phyloP scores from a whole-genome alignment of 2,113 vertebrate species.

The Arizona elegans region DNA sequence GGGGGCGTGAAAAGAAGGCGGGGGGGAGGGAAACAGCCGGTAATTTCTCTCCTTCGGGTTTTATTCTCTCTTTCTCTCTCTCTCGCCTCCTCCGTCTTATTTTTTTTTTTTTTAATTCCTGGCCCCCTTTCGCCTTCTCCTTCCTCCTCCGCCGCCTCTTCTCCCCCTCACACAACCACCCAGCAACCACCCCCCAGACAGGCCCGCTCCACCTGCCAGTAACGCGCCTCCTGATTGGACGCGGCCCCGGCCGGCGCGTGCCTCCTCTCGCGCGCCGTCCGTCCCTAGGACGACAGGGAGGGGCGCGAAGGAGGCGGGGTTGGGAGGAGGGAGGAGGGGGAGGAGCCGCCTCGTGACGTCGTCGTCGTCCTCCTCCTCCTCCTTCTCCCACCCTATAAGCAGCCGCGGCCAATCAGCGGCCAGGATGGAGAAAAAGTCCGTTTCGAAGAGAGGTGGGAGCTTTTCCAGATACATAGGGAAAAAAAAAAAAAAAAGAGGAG shows the following conservation, averaged over 20 bases:
- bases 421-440: slow-evolving; percentile 60
- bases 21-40: no score
- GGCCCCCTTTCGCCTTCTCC: no score
- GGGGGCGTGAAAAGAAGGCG: not conserved
- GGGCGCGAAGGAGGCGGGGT: not conserved
- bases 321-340: not conserved
- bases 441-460: slow-evolving; percentile 32
- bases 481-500: not conserved
- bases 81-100: not conserved
- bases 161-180: slow-evolving; percentile 54
- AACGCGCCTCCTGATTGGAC: slow-evolving; percentile 64
- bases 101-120: no score
- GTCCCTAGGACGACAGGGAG: no score
- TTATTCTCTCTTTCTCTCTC: no score
- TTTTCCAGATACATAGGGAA: not conserved
- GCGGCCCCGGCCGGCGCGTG: rapidly evolving
- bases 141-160: no score
- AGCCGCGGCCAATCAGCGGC: slow-evolving; percentile 55
- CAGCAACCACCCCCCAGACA: slow-evolving; percentile 47
- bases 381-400: no score
- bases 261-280: no score
- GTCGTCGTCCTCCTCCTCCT: not conserved
- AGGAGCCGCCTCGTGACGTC: slow-evolving; percentile 18
- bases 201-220: slow-evolving; percentile 70
- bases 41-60: not conserved